Percentiles rank a stretch among this genome's conserved stretches.
phyloP scores from a whole-genome alignment of 2,888 invertebrate species.

The Cryptophagus acutangulus region DNA sequence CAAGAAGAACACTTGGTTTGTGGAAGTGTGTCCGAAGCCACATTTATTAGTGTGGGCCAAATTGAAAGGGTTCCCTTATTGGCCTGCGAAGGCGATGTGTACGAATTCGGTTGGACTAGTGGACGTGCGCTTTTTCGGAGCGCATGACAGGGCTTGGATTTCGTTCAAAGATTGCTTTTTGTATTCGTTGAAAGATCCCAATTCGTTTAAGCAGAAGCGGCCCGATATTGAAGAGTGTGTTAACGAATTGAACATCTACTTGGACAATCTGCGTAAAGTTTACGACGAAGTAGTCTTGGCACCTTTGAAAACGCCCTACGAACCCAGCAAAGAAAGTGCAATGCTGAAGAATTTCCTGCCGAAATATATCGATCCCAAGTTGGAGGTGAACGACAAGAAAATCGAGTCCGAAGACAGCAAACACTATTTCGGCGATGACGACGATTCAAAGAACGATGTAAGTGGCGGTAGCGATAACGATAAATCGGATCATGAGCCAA shows the following conservation, averaged over 20 bases:
- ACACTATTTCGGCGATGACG: not conserved
- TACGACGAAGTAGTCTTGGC: slow-evolving; percentile 73
- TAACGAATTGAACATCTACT: slow-evolving; percentile 66
- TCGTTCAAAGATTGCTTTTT: slow-evolving; percentile 78
- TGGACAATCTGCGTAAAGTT: slow-evolving; percentile 64
- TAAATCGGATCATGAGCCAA: slow-evolving; percentile 9
- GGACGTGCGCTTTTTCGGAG: slow-evolving; percentile 92
- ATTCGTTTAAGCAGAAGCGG: slow-evolving; percentile 56
- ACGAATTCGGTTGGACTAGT: slow-evolving; percentile 61
- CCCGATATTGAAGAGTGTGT: slow-evolving; percentile 60
- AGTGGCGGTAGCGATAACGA: slow-evolving; percentile 1
- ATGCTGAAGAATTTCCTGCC: slow-evolving; percentile 65
- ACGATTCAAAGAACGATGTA: not conserved
- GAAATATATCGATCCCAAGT: slow-evolving; percentile 21
- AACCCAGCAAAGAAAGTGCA: slow-evolving; percentile 56
- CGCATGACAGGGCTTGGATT: slow-evolving; percentile 91
- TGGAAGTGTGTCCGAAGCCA: slow-evolving; percentile 84
- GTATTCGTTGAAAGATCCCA: slow-evolving; percentile 71
- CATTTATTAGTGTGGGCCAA: slow-evolving; percentile 95
- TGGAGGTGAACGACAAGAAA: slow-evolving; percentile 3
- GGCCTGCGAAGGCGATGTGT: slow-evolving; percentile 93
- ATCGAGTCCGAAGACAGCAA: no score
- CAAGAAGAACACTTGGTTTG: slow-evolving; percentile 79
- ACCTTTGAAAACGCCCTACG: slow-evolving; percentile 63
- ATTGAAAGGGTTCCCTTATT: slow-evolving; percentile 92